Conservation (phyloP, 2,888 invertebrate species). For the Dimorphilus gyrociliatus region DNA sequence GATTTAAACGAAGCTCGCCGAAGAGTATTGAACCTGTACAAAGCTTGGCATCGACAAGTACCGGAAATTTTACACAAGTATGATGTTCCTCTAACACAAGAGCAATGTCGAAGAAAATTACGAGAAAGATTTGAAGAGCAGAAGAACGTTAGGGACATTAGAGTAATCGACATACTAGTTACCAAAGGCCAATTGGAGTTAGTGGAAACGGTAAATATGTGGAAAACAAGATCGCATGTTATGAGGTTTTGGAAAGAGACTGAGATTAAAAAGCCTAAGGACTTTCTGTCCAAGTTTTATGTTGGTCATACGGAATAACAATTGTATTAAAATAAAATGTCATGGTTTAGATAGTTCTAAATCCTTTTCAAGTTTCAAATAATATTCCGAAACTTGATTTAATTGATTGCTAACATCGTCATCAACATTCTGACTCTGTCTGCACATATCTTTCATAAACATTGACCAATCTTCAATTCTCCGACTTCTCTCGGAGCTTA, state of each 20-base stretch:
- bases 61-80: constrained; percentile 69
- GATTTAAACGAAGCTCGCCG: constrained; percentile 58
- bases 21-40: constrained; percentile 71
- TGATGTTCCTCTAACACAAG: constrained; percentile 58
- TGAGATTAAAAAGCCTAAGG: constrained; percentile 63
- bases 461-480: too few species aligned
- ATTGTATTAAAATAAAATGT: constrained; percentile 2
- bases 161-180: constrained; percentile 76
- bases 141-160: constrained; percentile 59
- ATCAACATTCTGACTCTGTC: too few species aligned
- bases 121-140: constrained; percentile 62
- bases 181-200: constrained; percentile 94
- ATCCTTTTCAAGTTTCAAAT: too few species aligned
- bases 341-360: too few species aligned
- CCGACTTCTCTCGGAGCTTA: too few species aligned
- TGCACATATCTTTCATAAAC: too few species aligned
- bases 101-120: constrained; percentile 54
- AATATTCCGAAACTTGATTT: too few species aligned
- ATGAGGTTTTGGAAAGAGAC: constrained; percentile 76
- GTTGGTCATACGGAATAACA: constrained; percentile 41
- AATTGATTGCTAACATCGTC: too few species aligned
- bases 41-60: constrained; percentile 80
- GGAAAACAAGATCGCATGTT: constrained; percentile 74
- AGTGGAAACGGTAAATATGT: constrained; percentile 62
- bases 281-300: constrained; percentile 79